Evolutionary conservation across 2,888 invertebrate species (phyloP), one percentile per base, ranked within the genome.

Genomic region (Elmis aenea): DNA sequence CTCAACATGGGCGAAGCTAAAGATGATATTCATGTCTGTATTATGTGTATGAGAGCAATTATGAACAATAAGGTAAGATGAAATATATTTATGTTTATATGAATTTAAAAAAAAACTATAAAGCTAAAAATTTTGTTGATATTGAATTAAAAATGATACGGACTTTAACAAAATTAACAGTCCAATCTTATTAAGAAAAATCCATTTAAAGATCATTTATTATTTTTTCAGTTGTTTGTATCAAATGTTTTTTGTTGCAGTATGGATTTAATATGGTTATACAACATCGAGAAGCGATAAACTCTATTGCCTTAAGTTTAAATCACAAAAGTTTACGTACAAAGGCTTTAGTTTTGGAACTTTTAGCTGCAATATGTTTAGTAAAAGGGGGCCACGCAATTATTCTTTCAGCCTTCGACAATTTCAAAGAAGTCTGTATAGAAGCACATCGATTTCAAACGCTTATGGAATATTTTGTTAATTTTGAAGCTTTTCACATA

Each of bases 321-420:
- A 93, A 94, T 54, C 99, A 99, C 71, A 93, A 92, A 69, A 95
- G 93, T 63, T 74, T 96, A 50, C 81, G 97, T 48, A 99, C 99
- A 14, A 99, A 99, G 72, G 94, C 97, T 1, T 70, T 99, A 46
- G 97, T 99, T 11, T 72, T 99, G 53, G 97, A 99, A 67, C 78
- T 99, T 40, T 73, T 99, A 45, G 97, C 99, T 0, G 99, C 97
- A 44, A 95, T 99, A 55, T 99, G 99, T 68, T 75, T 97, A 50
- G 96, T 99, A 41, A 95, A 95, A 70, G 97, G 97, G 10, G 99
- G 99, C n/a, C 99, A 99, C 64, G 93, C 94, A 70, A 93, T 97
- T 60, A 96, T 97, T 51, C 74, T 97, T 33, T 85, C 85, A 1
- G 95, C 99, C 3, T 99, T 99, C 68, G 93, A 97, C 66, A 92